phyloP scores from a whole-genome alignment of 1,140 invertebrate species.

The Nasonia giraulti region DNA sequence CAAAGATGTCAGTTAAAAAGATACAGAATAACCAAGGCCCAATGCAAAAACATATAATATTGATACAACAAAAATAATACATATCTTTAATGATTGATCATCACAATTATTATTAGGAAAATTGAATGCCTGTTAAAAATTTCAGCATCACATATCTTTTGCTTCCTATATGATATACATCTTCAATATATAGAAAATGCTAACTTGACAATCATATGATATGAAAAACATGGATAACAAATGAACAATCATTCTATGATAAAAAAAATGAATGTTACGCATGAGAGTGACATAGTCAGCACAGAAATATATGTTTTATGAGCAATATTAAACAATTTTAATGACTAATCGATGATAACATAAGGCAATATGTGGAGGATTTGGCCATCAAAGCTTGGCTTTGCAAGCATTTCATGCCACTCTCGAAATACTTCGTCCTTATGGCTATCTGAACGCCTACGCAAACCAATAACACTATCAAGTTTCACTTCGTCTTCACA shows the following conservation, averaged over 20 bases:
- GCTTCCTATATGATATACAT: slow-evolving; percentile 41
- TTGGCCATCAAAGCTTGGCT: slow-evolving; percentile 81
- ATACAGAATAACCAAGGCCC: slow-evolving; percentile 34
- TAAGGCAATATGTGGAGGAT: slow-evolving; percentile 92
- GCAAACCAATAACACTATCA: slow-evolving; percentile 55
- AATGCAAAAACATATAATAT: slow-evolving; percentile 45
- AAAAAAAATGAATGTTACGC: slow-evolving; percentile 39
- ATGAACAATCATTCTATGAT: slow-evolving; percentile 48
- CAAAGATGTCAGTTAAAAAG: slow-evolving; percentile 26
- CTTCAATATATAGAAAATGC: slow-evolving; percentile 44
- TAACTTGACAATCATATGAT: slow-evolving; percentile 50
- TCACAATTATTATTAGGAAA: slow-evolving; percentile 52
- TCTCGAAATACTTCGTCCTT: slow-evolving; percentile 80
- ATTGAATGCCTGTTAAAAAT: slow-evolving; percentile 31
- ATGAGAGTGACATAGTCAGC: slow-evolving; percentile 42
- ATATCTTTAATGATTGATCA: slow-evolving; percentile 52
- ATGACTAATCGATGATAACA: slow-evolving; percentile 88
- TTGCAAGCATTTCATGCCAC: slow-evolving; percentile 87
- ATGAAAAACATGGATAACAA: slow-evolving; percentile 49
- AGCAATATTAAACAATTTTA: slow-evolving; percentile 52
- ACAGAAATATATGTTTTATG: slow-evolving; percentile 46
- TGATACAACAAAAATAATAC: slow-evolving; percentile 53
- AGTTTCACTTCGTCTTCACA: slow-evolving; percentile 51
- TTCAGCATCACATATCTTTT: neutral
- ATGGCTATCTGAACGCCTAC: slow-evolving; percentile 55